phyloP scores from a whole-genome alignment of 2,797 vertebrate genomes.

The Cichlasoma orientale region DNA sequence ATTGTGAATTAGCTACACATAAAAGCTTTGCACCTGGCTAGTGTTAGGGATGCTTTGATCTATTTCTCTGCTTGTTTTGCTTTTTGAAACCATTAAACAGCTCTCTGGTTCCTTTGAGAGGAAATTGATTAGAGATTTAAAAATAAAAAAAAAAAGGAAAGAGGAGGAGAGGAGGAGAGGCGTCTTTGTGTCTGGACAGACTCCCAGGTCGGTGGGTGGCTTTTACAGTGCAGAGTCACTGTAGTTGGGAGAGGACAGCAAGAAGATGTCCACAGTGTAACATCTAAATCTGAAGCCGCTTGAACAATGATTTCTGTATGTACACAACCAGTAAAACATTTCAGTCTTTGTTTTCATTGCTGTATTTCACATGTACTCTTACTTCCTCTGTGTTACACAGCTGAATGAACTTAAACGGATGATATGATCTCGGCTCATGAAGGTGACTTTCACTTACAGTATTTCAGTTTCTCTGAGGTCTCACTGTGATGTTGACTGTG shows the following conservation, averaged over 20 bases:
- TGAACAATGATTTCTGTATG: not conserved
- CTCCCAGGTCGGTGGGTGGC: conserved; percentile 30
- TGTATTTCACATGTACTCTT: not conserved
- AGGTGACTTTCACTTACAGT: too few species aligned
- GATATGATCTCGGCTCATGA: not conserved
- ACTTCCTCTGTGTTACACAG: not conserved
- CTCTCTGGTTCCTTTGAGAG: conserved; percentile 57
- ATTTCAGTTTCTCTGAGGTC: too few species aligned
- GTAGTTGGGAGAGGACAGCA: conserved; percentile 20
- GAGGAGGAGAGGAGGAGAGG: conserved; percentile 44
- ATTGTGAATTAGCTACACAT: conserved; percentile 51
- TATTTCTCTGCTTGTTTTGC: conserved; percentile 61
- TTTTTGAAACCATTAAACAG: conserved; percentile 73
- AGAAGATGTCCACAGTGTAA: not conserved
- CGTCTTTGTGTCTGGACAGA: conserved; percentile 52
- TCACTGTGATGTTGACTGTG: not conserved
- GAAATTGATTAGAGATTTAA: conserved; percentile 67
- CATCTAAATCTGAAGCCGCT: not conserved
- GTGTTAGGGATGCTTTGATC: conserved; percentile 75
- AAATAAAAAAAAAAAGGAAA: conserved; percentile 49
- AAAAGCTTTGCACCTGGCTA: conserved; percentile 76
- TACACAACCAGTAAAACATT: not conserved
- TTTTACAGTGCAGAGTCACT: conserved; percentile 15
- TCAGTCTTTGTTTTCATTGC: not conserved
- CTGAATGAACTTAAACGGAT: not conserved